Conservation (phyloP, 1,140 invertebrate species). For the Aleiodes sp. region DNA sequence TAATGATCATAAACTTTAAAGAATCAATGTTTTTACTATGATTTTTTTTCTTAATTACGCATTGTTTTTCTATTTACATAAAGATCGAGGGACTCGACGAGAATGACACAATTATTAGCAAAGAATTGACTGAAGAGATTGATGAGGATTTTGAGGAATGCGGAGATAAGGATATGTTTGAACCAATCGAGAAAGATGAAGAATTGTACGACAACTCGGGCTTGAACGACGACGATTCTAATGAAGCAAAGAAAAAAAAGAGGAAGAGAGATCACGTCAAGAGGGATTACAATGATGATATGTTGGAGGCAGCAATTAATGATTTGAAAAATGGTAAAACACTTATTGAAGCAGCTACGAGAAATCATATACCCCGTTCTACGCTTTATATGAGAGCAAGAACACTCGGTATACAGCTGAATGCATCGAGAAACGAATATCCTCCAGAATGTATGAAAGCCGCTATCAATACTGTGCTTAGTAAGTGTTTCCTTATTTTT, state of each 20-base stretch:
- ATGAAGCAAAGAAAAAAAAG: constrained; percentile 46
- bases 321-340: constrained; percentile 59
- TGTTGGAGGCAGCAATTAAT: constrained; percentile 58
- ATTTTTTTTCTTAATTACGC: background rate
- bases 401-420: constrained; percentile 58
- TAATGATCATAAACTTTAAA: constrained; percentile 40
- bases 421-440: constrained; percentile 62
- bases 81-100: constrained; percentile 55
- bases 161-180: background rate
- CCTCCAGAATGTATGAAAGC: constrained; percentile 61
- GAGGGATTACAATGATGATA: constrained; percentile 60
- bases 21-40: background rate
- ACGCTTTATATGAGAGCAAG: constrained; percentile 66
- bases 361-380: constrained; percentile 62
- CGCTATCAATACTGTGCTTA: constrained; percentile 61
- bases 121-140: constrained; percentile 32
- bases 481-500: constrained; percentile 44
- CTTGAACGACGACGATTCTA: constrained; percentile 29
- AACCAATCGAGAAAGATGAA: background rate
- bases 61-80: constrained; percentile 24
- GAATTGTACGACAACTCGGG: background rate
- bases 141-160: background rate
- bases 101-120: constrained; percentile 34
- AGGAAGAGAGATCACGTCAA: constrained; percentile 52
- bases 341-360: constrained; percentile 59